Percentiles rank a stretch among this genome's conserved stretches.
Evolutionary conservation across 2,113 vertebrate species (phyloP).

Genomic region (Uria lomvia): DNA sequence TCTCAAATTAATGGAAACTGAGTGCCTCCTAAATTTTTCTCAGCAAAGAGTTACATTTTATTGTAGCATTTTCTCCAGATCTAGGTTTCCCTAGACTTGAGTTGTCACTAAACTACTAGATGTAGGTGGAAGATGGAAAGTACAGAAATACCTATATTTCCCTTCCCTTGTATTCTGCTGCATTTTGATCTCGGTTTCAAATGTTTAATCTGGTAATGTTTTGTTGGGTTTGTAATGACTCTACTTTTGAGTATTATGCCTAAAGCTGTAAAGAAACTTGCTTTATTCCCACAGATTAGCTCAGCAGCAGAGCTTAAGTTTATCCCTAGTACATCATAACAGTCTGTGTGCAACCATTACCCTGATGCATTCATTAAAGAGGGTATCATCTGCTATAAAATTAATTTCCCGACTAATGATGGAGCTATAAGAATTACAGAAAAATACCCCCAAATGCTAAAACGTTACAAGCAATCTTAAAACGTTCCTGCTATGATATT

Average conservation of each 20-base stretch:
- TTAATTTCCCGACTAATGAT: background rate
- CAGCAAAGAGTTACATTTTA: background rate
- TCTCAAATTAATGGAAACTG: background rate
- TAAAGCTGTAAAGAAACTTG: background rate
- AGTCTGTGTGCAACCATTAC: background rate
- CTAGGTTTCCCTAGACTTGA: background rate
- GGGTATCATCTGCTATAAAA: background rate
- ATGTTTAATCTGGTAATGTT: background rate
- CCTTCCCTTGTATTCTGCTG: background rate
- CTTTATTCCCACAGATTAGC: background rate
- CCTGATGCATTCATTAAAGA: background rate
- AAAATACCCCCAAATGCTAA: background rate
- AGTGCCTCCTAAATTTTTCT: background rate
- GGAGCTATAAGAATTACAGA: background rate
- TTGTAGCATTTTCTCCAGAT: background rate
- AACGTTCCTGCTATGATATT: background rate
- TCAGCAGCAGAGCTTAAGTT: background rate
- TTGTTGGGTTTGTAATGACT: background rate
- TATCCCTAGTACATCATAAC: background rate
- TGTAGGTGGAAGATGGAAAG: background rate
- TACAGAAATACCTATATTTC: accelerated
- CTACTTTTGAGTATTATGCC: background rate
- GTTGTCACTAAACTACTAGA: background rate
- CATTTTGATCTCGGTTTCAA: background rate
- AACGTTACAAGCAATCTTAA: background rate